Conservation (phyloP, 2,797 vertebrate genomes). For the Enteromius trimaculatus region DNA sequence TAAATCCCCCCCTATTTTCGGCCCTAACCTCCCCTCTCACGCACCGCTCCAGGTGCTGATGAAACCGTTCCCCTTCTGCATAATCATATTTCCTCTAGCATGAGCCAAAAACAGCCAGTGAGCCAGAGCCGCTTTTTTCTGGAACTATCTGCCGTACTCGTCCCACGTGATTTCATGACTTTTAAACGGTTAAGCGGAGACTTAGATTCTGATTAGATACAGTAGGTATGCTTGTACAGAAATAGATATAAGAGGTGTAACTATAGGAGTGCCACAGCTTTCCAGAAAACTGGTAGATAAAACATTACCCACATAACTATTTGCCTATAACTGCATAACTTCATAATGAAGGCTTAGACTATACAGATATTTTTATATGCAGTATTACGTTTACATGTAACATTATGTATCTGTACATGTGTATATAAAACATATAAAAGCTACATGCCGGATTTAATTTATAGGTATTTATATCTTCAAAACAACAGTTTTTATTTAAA, state of each 20-base stretch:
- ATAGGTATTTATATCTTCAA: too few species aligned
- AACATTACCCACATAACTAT: not conserved
- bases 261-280: not conserved
- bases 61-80: conserved; percentile 74
- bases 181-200: conserved; percentile 16
- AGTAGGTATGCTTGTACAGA: conserved; percentile 1
- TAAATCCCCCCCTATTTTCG: conserved; percentile 40
- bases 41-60: conserved; percentile 74
- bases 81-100: conserved; percentile 72
- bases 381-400: too few species aligned
- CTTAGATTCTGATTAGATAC: conserved; percentile 31
- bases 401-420: too few species aligned
- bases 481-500: not conserved
- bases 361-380: not conserved
- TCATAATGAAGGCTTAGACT: not conserved
- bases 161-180: not conserved
- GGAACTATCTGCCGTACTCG: not conserved
- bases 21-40: conserved; percentile 37
- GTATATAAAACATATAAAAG: too few species aligned
- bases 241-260: conserved; percentile 1
- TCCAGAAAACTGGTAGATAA: not conserved
- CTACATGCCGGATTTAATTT: too few species aligned
- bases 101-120: conserved; percentile 41
- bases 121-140: conserved; percentile 22
- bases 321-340: not conserved